phyloP scores from a whole-genome alignment of 1,140 invertebrate species.

The Drosophila teissieri region DNA sequence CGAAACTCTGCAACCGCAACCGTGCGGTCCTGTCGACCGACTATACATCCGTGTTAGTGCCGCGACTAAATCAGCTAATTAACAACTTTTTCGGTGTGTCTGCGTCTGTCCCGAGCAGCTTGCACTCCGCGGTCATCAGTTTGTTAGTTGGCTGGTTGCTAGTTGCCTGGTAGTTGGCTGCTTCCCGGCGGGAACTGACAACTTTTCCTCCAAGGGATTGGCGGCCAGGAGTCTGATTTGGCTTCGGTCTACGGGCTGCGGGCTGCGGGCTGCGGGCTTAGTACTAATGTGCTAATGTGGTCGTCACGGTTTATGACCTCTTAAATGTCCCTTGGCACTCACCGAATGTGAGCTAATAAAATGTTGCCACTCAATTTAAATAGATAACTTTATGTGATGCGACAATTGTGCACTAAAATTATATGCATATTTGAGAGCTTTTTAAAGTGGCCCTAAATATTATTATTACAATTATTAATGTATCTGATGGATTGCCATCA shows the following conservation, averaged over 20 bases:
- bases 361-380: not conserved
- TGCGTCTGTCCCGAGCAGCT: constrained; percentile 28
- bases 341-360: not conserved
- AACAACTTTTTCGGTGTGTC: constrained; percentile 67
- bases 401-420: not conserved
- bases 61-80: constrained; percentile 80
- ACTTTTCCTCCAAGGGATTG: constrained; percentile 15
- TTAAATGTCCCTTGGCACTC: constrained; percentile 25
- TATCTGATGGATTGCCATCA: too few species aligned
- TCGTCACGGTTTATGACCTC: constrained; percentile 27
- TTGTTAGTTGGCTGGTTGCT: constrained; percentile 39
- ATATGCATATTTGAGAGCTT: not conserved
- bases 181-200: constrained; percentile 19
- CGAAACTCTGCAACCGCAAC: constrained; percentile 58
- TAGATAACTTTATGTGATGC: not conserved
- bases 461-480: too few species aligned
- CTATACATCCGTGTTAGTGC: constrained; percentile 9
- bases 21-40: constrained; percentile 42
- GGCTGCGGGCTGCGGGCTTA: constrained; percentile 7
- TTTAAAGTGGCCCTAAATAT: not conserved
- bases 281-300: constrained; percentile 31
- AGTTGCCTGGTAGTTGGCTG: not conserved
- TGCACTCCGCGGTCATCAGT: constrained; percentile 70
- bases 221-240: not conserved
- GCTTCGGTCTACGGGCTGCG: constrained; percentile 7